Evolutionary conservation across 1,140 invertebrate species (phyloP), one percentile per base, ranked within the genome.

Genomic region (Drosophila repletoides): DNA sequence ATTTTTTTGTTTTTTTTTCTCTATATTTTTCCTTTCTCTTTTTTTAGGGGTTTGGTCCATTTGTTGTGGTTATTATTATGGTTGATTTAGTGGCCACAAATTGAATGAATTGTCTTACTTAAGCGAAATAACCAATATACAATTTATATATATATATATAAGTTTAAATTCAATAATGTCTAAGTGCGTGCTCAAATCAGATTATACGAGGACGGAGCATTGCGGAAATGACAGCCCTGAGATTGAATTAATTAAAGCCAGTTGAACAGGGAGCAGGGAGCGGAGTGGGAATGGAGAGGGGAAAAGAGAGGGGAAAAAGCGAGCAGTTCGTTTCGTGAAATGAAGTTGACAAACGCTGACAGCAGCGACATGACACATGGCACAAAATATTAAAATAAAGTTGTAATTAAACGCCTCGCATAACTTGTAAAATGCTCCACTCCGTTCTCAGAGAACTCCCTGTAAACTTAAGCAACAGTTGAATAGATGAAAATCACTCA

Each of bases 71-170:
- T 84, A 84, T 84, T 84, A 84, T 84, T 86, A 80, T 84, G 80
- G 80, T 84, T 84, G 80, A 84, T 84, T 84, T 84, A 84, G 80
- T 86, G 80, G 80, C 80, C 80, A 84, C 80, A 84, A 84, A 84
- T 84, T 84, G 80, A 86, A 84, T 84, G 80, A 84, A 84, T 84
- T 84, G 80, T 84, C 75, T 84, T 84, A 84, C 76, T 86, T 86
- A 84, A 86, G 70, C 80, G 74, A 75, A 79, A 84, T 72, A 84
- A 79, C 70, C 81, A 74, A 84, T 84, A 84, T 63, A 73, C 65
- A 43, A 46, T 46, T n/a, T 17, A 21, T 17, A 40, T 43, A 29
- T 41, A 60, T 65, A 55, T 55, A 49, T 61, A 45, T 19, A 53
- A 64, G 58, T 83, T 86, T 79, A 84, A 84, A 84, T 86, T 84